Base-by-base conservation (phyloP, 2,113 vertebrate species). In the Oreamnos americanus region DNA sequence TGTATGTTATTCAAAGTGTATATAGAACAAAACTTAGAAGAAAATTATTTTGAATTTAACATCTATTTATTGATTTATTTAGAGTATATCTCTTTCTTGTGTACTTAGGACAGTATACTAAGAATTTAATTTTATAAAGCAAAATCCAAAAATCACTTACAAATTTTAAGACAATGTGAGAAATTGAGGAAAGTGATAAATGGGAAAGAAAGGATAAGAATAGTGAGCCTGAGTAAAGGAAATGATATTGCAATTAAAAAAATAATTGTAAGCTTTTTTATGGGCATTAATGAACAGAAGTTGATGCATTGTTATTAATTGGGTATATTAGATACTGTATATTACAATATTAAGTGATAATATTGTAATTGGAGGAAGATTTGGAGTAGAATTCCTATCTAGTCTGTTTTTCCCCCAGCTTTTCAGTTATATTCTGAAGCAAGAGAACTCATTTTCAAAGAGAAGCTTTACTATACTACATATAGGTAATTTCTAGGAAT, bases 41-140 rank as follows among this genome's bases (percentile, higher is more conserved):
- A 94, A 95, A 93, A 81, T 87, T 84, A 64, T 78, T 21, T 92
- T 92, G 26, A 90, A 88, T 95, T 96, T 95, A 91, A 15, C 86
- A 43, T 81, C 7, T 49, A 19, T 62, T 81, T 21, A 7, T 71
- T 53, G 19, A 62, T 51, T 55, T 58, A 57, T 89, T 96, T 62
- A 85, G 28, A 97, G 19, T 87, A 25, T 19, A 45, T 84, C 2
- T 92, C 94, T 95, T 96, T 79, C n/a, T 53, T 96, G 5, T 78
- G 7, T 81, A 15, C 8, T 92, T 3, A 58, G 53, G 88, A 62
- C 47, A 88, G 3, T 53, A 19, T 87, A 13, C 33, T 79, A 83
- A 83, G 30, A 96, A 82, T 26, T 67, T 90, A 79, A 88, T 97
- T 85, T 92, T 92, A 58, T 91, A 95, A 95, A 86, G 28, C 7